Base-by-base conservation (phyloP, 2,888 invertebrate species). In the Callyntrura guangdongensis region DNA sequence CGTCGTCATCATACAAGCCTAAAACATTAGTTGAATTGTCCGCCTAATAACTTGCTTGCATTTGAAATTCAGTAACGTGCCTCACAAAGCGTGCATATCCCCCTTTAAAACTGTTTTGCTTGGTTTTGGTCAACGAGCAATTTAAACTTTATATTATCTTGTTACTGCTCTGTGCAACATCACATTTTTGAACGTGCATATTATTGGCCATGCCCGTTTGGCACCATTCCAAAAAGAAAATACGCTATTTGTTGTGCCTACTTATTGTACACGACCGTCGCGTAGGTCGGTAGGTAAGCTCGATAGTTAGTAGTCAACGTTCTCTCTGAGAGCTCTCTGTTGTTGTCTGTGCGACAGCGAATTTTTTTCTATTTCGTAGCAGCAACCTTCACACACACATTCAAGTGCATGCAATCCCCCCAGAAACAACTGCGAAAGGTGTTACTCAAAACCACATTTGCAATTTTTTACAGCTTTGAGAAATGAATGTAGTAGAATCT, bases 101-200 rank as follows among this genome's bases (percentile, higher is more conserved):
- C 47, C 6, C 9, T 3, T 36, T 36, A 69, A 69, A 45, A 69
- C 79, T 36, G 56, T n/a, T 59, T 79, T n/a, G 59, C 36, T 56
- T 59, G 79, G 56, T 79, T 56, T 56, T 79, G 79, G 79, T 79
- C 79, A 79, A 79, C 56, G 17, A 79, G 56, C 25, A 79, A 79
- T 79, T 79, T 79, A 79, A 56, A 79, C 6, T 27, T 56, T 9
- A 9, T 64, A 22, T 25, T 79, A 14, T 56, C 25, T 74, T 8
- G 11, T 77, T 25, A 53, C 56, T 27, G n/a, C 27, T 27, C 17
- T 27, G n/a, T 27, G n/a, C 59, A 56, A 56, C 0, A 56, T 36
- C 20, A 56, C 11, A 45, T 17, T 61, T 8, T 36, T 36, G 12
- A 36, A 36, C n/a, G n/a, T 74, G 61, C 17, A 61, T 20, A 36